Conservation (phyloP, 2,113 vertebrate species). For the Callochromis pleurospilus region DNA sequence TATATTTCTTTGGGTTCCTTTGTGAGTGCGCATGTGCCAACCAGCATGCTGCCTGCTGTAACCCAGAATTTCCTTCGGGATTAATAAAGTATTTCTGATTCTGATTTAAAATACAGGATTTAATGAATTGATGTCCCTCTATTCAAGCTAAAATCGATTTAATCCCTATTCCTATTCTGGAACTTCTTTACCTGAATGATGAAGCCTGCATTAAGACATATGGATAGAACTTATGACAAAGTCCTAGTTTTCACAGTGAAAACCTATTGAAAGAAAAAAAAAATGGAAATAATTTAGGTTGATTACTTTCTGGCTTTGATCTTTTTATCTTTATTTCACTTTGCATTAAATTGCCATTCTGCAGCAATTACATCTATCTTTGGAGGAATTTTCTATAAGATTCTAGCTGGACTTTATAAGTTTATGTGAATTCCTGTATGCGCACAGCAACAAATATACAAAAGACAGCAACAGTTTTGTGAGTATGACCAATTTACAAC, state of each 20-base stretch:
- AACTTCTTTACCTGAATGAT: neutral
- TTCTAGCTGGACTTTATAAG: neutral
- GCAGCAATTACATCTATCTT: rapidly evolving
- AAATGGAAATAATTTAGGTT: neutral
- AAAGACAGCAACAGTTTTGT: neutral
- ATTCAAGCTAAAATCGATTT: rapidly evolving
- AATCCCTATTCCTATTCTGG: neutral
- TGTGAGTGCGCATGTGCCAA: neutral
- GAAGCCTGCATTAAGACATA: neutral
- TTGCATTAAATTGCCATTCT: neutral
- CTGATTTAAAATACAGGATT: rapidly evolving
- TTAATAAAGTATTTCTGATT: neutral
- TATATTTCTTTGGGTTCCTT: rapidly evolving
- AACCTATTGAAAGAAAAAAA: neutral
- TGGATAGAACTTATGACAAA: neutral
- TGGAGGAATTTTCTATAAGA: neutral
- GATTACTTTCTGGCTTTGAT: neutral
- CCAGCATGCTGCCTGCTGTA: neutral
- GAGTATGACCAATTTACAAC: neutral
- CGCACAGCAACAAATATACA: neutral
- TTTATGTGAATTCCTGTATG: neutral
- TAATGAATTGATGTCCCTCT: rapidly evolving
- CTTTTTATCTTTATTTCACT: neutral
- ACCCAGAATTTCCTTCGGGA: neutral
- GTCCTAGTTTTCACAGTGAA: neutral